Percentiles rank a stretch among this genome's conserved stretches.
phyloP scores from a whole-genome alignment of 2,113 vertebrate species.

The Trinectes maculatus region DNA sequence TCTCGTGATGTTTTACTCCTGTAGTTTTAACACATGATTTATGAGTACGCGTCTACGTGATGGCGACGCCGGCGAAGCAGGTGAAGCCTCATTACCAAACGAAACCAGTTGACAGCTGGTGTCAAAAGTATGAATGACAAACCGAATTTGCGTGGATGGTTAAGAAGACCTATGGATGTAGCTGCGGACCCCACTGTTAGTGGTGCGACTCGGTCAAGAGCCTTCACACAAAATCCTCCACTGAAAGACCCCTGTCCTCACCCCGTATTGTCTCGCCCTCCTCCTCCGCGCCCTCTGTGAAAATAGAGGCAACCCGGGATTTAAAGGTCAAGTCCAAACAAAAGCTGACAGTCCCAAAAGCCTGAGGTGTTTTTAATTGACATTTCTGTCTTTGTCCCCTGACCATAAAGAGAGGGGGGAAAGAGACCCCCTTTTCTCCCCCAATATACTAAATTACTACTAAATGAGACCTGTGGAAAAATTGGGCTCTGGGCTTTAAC shows the following conservation, averaged over 20 bases:
- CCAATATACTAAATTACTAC: slow-evolving; percentile 77
- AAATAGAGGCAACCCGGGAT: slow-evolving; percentile 81
- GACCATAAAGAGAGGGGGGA: slow-evolving; percentile 63
- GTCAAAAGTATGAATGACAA: slow-evolving; percentile 40
- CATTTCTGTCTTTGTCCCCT: slow-evolving; percentile 79
- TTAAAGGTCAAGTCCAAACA: slow-evolving; percentile 85
- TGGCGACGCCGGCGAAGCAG: not conserved
- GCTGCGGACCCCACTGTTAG: slow-evolving; percentile 66
- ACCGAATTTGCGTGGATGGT: slow-evolving; percentile 35
- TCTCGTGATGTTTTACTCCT: slow-evolving; percentile 23
- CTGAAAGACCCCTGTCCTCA: slow-evolving; percentile 64
- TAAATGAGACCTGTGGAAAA: slow-evolving; percentile 77
- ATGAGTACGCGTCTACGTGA: slow-evolving; percentile 8
- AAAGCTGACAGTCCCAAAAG: slow-evolving; percentile 71
- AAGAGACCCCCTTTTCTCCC: slow-evolving; percentile 53
- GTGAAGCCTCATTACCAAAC: slow-evolving; percentile 12
- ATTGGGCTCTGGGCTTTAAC: slow-evolving; percentile 67
- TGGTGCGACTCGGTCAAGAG: slow-evolving; percentile 70
- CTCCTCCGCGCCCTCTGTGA: slow-evolving; percentile 70
- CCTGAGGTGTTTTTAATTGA: slow-evolving; percentile 84
- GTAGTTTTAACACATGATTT: slow-evolving; percentile 49
- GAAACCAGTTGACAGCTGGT: slow-evolving; percentile 18
- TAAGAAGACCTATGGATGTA: slow-evolving; percentile 46
- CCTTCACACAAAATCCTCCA: slow-evolving; percentile 63
- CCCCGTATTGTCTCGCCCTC: slow-evolving; percentile 69